Evolutionary conservation across 1,140 invertebrate species (phyloP), one percentile per base, ranked within the genome.

Genomic region (Polypedilum pembai): DNA sequence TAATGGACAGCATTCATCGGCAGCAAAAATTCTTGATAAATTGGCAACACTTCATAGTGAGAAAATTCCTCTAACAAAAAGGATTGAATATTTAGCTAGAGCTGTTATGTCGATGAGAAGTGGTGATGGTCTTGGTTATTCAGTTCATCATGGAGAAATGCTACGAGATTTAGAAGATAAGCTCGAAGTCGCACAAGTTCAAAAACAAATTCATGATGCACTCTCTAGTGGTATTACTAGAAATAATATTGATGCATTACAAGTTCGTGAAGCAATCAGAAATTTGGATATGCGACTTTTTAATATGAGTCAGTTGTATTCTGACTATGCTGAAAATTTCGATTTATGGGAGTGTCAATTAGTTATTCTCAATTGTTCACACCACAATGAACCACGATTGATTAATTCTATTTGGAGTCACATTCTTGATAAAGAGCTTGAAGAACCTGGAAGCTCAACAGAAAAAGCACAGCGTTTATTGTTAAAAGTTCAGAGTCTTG

Each of bases 31-130:
- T 75, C 84, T 99, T 0, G 89, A 94, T 75, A 90, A 91, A 76
- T 84, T 99, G 73, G 94, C 96, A 12, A 93, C 93, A 45, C 89
- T 89, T 80, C 88, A 89, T 63, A 92, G 88, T 40, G 84, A 86
- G 20, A 85, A 85, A 24, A 85, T 91, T 76, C 83, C 85, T 1
- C 81, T 93, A 40, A 82, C 86, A 12, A 85, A 96, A 80, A 87
- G 96, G 73, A 88, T 98, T 40, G 91, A 93, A 79, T 98, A 98
- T 84, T 83, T 99, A 78, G 94, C 94, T 1, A 87, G 95, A 77
- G 95, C 96, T n/a, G 92, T 98, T 65, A 92, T 98, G 84, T 98
- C 95, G 81, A 91, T 96, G 87, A 89, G 95, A 79, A 94, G 94
- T 78, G 92, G 93, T 75, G 90, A 33, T 33, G 24, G 91, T 78